Percentiles rank a stretch among this genome's conserved stretches.
These are phyloP conservation scores for Phorcus lineatus DNA, from an alignment of 2,888 invertebrate genomes.

Conservation along the genomic window DNA sequence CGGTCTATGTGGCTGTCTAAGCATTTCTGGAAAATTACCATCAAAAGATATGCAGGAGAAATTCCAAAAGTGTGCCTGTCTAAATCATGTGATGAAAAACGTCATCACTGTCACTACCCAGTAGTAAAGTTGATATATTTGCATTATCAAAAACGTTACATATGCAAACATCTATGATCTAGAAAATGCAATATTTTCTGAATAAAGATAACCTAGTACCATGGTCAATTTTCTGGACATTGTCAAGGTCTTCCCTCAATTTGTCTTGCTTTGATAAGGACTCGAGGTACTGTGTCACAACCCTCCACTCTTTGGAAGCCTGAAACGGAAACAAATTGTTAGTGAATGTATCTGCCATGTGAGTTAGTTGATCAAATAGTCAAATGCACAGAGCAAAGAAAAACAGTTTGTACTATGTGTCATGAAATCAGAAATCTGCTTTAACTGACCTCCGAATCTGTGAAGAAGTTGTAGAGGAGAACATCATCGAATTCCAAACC, in stretches of 20 bases:
- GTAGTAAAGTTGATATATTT: not conserved
- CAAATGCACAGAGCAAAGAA: too few relatives aligned
- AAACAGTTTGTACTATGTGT: too few relatives aligned
- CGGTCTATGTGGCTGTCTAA: conserved; percentile 50
- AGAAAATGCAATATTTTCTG: not conserved
- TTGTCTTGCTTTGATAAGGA: conserved; percentile 27
- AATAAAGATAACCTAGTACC: not conserved
- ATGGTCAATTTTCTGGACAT: not conserved
- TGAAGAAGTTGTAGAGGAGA: conserved; percentile 71
- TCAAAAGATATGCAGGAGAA: not conserved
- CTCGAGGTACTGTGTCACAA: conserved; percentile 66
- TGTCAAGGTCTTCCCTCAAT: not conserved
- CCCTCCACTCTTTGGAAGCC: conserved; percentile 77
- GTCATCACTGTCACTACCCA: not conserved
- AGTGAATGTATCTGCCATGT: not conserved
- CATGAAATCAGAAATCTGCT: too few relatives aligned
- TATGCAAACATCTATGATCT: not conserved
- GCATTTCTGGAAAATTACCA: conserved; percentile 47
- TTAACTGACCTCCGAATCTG: conserved; percentile 63
- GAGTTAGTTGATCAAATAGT: too few relatives aligned
- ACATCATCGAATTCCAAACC: conserved; percentile 73
- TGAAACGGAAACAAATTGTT: conserved; percentile 62
- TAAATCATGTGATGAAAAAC: not conserved
- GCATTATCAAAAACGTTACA: not conserved
- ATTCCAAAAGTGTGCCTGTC: too few relatives aligned